A percentile compares a stretch with the other conserved stretches of the same genome.
phyloP scores from a whole-genome alignment of 2,888 invertebrate species.

The Saturnia pavonia region DNA sequence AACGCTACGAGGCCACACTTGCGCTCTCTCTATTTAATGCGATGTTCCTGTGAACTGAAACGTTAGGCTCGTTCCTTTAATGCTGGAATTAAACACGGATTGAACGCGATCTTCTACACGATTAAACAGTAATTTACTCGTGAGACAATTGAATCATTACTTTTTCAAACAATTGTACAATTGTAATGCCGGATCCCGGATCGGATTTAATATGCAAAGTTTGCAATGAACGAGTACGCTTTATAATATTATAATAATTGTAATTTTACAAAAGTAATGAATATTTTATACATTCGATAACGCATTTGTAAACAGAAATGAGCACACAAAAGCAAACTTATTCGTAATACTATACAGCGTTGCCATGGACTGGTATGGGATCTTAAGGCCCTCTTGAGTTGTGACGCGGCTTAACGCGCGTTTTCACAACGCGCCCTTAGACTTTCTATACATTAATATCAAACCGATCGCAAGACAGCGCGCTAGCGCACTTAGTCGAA shows the following conservation, averaged over 20 bases:
- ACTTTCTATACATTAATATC: too few relatives aligned
- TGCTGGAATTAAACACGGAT: conserved; percentile 17
- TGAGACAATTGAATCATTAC: background rate
- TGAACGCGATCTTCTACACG: conserved; percentile 3
- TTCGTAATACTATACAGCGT: background rate
- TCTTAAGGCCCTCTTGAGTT: too few relatives aligned
- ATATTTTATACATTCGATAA: background rate
- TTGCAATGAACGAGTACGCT: background rate
- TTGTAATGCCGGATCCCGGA: background rate
- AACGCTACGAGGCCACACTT: conserved; percentile 6
- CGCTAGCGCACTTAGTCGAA: too few relatives aligned
- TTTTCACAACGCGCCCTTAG: too few relatives aligned
- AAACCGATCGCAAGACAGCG: too few relatives aligned
- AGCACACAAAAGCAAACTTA: background rate
- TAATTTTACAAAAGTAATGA: background rate
- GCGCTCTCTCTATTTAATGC: conserved; percentile 14
- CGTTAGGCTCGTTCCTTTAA: conserved; percentile 13
- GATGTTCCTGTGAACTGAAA: conserved; percentile 14
- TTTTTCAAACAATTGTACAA: background rate
- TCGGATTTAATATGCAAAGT: background rate
- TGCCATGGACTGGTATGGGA: background rate
- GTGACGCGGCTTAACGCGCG: too few relatives aligned
- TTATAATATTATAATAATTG: background rate
- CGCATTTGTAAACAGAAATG: background rate
- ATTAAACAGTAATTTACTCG: background rate